phyloP scores from a whole-genome alignment of 2,797 vertebrate species.

The Melanotaenia trifasciata region DNA sequence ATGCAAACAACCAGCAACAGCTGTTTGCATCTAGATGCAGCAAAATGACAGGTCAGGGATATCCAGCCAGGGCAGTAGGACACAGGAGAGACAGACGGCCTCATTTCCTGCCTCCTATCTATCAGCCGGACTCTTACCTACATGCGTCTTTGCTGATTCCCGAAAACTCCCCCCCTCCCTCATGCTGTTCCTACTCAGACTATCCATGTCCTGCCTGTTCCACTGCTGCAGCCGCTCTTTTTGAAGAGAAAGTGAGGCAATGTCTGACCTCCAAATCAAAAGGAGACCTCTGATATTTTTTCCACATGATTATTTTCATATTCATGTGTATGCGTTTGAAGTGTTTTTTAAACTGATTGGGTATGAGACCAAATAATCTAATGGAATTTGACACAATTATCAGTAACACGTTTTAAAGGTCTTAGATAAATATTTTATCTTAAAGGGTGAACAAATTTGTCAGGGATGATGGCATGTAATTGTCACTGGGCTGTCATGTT shows the following conservation, averaged over 20 bases:
- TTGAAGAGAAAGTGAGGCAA: too few species aligned
- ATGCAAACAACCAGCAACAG: slow-evolving; percentile 7
- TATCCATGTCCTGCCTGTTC: slow-evolving; percentile 42
- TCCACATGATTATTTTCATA: background rate
- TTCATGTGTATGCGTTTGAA: background rate
- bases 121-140: slow-evolving; percentile 56
- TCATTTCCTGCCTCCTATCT: slow-evolving; percentile 76
- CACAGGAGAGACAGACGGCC: slow-evolving; percentile 68
- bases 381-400: too few species aligned
- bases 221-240: too few species aligned
- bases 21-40: slow-evolving; percentile 34
- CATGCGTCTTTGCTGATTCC: slow-evolving; percentile 65
- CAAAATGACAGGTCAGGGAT: background rate
- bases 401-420: too few species aligned
- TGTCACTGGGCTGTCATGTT: background rate
- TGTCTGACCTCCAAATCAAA: slow-evolving; percentile 15
- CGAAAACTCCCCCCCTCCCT: slow-evolving; percentile 69
- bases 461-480: too few species aligned
- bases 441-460: too few species aligned
- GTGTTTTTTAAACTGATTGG: background rate
- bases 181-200: slow-evolving; percentile 37
- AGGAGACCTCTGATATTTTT: slow-evolving; percentile 3
- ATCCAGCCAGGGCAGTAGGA: slow-evolving; percentile 30
- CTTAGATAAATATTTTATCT: too few species aligned
- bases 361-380: too few species aligned